These are phyloP conservation scores for Blastobasis adustella DNA, from an alignment of 2,888 invertebrate genomes.

Conservation along the genomic window DNA sequence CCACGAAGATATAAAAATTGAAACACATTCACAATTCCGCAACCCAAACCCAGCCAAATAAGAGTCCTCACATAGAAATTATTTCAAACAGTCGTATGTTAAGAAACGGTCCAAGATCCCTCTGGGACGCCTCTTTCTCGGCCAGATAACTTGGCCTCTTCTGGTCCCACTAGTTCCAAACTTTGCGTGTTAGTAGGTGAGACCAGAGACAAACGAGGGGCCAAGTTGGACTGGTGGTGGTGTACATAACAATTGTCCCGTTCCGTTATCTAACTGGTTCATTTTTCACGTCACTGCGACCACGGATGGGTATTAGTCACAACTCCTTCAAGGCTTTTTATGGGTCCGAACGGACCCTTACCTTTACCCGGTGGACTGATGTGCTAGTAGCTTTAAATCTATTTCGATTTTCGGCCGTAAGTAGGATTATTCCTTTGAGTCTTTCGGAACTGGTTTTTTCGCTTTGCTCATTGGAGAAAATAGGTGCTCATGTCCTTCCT, in stretches of 20 bases:
- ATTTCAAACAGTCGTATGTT: slow-evolving; percentile 15
- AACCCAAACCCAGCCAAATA: neutral
- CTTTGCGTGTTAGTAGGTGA: too few species aligned
- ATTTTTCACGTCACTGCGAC: slow-evolving; percentile 67
- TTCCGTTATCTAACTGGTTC: slow-evolving; percentile 62
- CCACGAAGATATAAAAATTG: too few species aligned
- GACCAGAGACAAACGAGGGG: neutral
- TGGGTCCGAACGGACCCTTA: slow-evolving; percentile 26
- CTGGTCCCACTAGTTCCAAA: neutral
- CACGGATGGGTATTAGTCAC: slow-evolving; percentile 57
- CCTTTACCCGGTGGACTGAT: slow-evolving; percentile 31
- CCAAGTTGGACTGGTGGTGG: slow-evolving; percentile 24
- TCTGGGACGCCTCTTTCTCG: slow-evolving; percentile 13
- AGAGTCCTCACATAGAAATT: slow-evolving; percentile 11
- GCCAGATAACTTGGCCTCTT: slow-evolving; percentile 4
- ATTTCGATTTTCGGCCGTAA: too few species aligned
- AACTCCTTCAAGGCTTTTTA: slow-evolving; percentile 59
- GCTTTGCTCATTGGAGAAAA: too few species aligned
- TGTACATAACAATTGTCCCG: slow-evolving; percentile 58
- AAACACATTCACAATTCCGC: too few species aligned
- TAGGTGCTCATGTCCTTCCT: too few species aligned
- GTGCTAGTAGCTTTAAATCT: slow-evolving; percentile 7
- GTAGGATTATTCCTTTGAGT: too few species aligned
- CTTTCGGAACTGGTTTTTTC: too few species aligned
- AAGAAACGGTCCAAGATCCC: slow-evolving; percentile 14